Conservation (phyloP, 2,888 invertebrate species). For the Eupithecia vulgata region DNA sequence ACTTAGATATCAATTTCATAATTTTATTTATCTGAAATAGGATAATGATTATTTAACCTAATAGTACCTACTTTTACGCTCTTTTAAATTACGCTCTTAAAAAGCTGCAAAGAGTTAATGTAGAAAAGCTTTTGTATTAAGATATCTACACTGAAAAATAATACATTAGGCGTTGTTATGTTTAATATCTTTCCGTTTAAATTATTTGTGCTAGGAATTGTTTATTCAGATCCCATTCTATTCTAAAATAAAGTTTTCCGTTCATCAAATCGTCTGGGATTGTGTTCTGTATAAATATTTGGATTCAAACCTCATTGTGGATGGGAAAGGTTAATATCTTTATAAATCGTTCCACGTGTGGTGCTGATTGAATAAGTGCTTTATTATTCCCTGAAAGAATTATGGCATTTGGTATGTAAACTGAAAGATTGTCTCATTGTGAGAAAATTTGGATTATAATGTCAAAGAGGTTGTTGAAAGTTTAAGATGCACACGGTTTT, state of each 20-base stretch:
- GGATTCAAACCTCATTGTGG: constrained; percentile 70
- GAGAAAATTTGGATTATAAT: background rate
- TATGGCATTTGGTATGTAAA: constrained; percentile 6
- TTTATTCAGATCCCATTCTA: constrained; percentile 35
- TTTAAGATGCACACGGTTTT: background rate
- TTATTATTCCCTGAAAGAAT: constrained; percentile 31
- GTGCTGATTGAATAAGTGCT: constrained; percentile 58
- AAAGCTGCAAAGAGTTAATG: background rate
- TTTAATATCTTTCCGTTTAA: background rate
- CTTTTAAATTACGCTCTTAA: background rate
- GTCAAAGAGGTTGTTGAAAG: constrained; percentile 1
- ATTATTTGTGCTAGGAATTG: background rate
- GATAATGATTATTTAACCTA: no score
- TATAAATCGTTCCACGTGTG: constrained; percentile 59
- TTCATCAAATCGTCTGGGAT: constrained; percentile 51
- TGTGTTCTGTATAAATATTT: constrained; percentile 74
- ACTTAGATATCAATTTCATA: background rate
- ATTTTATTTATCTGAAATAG: background rate
- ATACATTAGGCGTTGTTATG: background rate
- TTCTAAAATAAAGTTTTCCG: constrained; percentile 41
- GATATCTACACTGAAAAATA: background rate
- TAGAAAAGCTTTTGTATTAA: background rate
- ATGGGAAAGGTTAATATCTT: constrained; percentile 75
- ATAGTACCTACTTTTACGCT: background rate
- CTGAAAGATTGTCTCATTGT: constrained; percentile 4